Evolutionary conservation across 2,888 invertebrate species (phyloP).

Genomic region (Panorpa germanica): DNA sequence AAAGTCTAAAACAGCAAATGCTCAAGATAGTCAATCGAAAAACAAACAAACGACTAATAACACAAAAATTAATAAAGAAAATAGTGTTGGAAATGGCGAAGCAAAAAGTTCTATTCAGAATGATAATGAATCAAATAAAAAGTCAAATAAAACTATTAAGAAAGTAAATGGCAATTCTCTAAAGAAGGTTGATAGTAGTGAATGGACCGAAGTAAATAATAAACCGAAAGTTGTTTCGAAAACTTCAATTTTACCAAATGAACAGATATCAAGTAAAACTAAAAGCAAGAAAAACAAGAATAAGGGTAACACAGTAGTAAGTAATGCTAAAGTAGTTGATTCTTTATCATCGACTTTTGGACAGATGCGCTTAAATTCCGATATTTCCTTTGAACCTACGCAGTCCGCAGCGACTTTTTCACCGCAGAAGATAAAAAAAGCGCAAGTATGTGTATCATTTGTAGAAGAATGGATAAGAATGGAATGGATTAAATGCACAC

Average conservation of each 20-base stretch:
- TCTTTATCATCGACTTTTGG: slow-evolving; percentile 12
- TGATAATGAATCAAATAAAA: neutral
- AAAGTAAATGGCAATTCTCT: too few relatives aligned
- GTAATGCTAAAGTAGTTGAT: slow-evolving; percentile 9
- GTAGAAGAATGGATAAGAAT: too few relatives aligned
- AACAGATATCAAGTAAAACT: neutral
- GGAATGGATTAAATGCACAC: too few relatives aligned
- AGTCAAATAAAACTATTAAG: too few relatives aligned
- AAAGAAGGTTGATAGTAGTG: too few relatives aligned
- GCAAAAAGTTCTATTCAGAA: neutral
- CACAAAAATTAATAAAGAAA: slow-evolving; percentile 1
- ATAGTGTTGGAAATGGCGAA: neutral
- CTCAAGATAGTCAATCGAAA: slow-evolving; percentile 4
- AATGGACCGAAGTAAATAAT: slow-evolving; percentile 1
- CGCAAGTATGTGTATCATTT: too few relatives aligned
- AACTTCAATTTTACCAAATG: slow-evolving; percentile 2
- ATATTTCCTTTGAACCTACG: slow-evolving; percentile 12
- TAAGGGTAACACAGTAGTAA: slow-evolving; percentile 7
- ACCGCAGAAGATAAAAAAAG: too few relatives aligned
- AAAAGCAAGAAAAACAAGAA: slow-evolving; percentile 1
- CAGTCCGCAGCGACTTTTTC: too few relatives aligned
- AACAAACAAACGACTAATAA: neutral
- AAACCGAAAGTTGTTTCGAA: slow-evolving; percentile 11
- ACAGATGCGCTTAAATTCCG: slow-evolving; percentile 11
- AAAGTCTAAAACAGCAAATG: slow-evolving; percentile 5